These are phyloP conservation scores for Rynchops niger DNA, from an alignment of 2,113 vertebrate genomes.

Conservation along the genomic window DNA sequence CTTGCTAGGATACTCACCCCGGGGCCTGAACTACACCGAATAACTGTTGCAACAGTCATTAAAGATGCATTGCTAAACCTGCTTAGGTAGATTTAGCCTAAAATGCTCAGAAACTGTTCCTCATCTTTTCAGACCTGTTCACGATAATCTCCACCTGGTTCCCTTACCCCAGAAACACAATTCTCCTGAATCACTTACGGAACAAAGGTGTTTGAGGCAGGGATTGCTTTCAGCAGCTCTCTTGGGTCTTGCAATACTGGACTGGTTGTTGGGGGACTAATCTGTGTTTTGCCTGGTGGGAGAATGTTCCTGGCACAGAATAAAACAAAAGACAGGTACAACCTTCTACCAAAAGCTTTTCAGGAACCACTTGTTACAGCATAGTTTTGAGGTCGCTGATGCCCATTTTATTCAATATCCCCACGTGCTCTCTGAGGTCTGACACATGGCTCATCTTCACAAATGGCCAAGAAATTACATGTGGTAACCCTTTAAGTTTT, in stretches of 20 bases:
- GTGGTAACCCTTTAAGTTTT: neutral
- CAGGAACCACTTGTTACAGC: neutral
- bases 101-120: neutral
- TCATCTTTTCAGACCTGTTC: neutral
- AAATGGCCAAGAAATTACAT: neutral
- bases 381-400: neutral
- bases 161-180: neutral
- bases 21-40: neutral
- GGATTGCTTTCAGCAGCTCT: constrained; percentile 31
- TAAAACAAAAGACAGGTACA: neutral
- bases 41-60: neutral
- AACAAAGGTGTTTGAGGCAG: constrained; percentile 24
- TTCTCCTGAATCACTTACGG: constrained; percentile 32
- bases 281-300: constrained; percentile 20
- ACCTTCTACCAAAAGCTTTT: neutral
- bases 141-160: neutral
- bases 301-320: constrained; percentile 31
- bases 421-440: neutral
- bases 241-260: constrained; percentile 20
- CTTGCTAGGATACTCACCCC: neutral
- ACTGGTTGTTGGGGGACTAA: neutral
- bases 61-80: neutral
- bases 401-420: neutral
- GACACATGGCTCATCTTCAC: neutral
- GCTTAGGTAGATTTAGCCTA: neutral